Base-by-base conservation (phyloP, 2,888 invertebrate genomes). In the Euclidia mi region DNA sequence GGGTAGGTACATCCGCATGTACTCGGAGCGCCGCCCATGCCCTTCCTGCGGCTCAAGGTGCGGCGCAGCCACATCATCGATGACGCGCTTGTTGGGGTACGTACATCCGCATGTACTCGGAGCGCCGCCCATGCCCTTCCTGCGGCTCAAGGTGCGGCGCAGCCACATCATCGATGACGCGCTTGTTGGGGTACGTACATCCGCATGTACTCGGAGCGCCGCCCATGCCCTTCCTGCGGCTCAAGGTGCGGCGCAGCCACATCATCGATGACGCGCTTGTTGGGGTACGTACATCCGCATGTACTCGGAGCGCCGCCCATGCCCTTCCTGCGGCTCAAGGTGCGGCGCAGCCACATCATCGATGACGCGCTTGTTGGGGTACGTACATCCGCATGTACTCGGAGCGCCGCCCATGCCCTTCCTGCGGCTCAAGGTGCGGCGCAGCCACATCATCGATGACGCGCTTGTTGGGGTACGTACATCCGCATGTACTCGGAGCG, bases 281-380 rank as follows among this genome's bases (percentile, higher is more conserved):
- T 4, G 98, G 98, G 95, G 97, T 98, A 74, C 91, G 94, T 86
- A n/a, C 14, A 17, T n/a, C 9, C 29, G 10, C 10, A 29, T 9
- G 29, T n/a, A 29, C 29, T 29, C 9, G 10, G 0, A 20, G 96
- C 97, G 73, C 96, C 97, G 41, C 96, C 97, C 0, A 96, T 97
- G 94, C 98, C 98, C 15, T 98, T 98, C 92, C 96, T 99, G 32
- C 95, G 97, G 80, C 94, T 99, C 64, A 96, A 97, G 85, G 97
- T 97, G 49, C 94, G 98, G 41, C 95, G 99, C 69, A 97, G 97
- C 83, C 97, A 98, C 84, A 96, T 99, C 65, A 98, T 99, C 58
- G 98, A 98, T 72, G 99, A 99, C 88, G 98, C 99, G 2, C 94
- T 99, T 3, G 98, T 98, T 4, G 98, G 98, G 95, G 97, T 98